Percentiles rank a stretch among this genome's conserved stretches.
These are phyloP conservation scores for Pammene fasciana DNA, from an alignment of 2,888 invertebrate species.

Conservation along the genomic window DNA sequence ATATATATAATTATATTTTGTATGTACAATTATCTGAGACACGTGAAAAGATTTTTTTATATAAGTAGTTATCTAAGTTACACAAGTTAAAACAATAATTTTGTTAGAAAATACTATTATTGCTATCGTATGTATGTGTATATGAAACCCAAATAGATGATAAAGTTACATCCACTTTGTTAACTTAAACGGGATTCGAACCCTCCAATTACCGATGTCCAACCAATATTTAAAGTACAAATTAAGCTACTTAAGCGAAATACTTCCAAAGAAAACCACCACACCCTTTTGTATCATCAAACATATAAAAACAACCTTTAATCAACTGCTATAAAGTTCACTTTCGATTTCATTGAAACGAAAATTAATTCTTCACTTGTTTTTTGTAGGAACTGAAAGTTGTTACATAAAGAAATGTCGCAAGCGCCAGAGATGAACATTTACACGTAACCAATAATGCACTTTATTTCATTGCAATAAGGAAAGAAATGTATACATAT, in stretches of 20 bases:
- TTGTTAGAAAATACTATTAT: too few relatives aligned
- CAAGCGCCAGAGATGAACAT: background rate
- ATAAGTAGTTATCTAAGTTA: too few relatives aligned
- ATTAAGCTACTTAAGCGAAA: conserved; percentile 42
- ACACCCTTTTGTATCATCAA: conserved; percentile 30
- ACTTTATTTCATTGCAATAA: background rate
- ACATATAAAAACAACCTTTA: conserved; percentile 11
- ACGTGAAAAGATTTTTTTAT: too few relatives aligned
- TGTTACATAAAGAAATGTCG: background rate
- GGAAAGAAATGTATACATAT: background rate
- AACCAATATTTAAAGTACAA: conserved; percentile 42
- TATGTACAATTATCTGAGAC: too few relatives aligned
- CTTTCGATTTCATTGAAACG: background rate
- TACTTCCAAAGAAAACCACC: conserved; percentile 40
- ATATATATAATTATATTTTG: too few relatives aligned
- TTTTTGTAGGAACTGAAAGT: conserved; percentile 29
- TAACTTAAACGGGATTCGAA: conserved; percentile 30
- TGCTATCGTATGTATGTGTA: too few relatives aligned
- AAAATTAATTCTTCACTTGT: conserved; percentile 28
- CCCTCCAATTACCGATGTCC: conserved; percentile 42
- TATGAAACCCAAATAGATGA: too few relatives aligned
- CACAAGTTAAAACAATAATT: too few relatives aligned
- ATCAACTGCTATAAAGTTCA: background rate
- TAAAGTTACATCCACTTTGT: conserved; percentile 25
- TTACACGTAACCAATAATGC: background rate